A percentile compares a stretch with the other conserved stretches of the same genome.
phyloP scores from a whole-genome alignment of 2,113 vertebrate genomes.

The Chaenogobius annularis region DNA sequence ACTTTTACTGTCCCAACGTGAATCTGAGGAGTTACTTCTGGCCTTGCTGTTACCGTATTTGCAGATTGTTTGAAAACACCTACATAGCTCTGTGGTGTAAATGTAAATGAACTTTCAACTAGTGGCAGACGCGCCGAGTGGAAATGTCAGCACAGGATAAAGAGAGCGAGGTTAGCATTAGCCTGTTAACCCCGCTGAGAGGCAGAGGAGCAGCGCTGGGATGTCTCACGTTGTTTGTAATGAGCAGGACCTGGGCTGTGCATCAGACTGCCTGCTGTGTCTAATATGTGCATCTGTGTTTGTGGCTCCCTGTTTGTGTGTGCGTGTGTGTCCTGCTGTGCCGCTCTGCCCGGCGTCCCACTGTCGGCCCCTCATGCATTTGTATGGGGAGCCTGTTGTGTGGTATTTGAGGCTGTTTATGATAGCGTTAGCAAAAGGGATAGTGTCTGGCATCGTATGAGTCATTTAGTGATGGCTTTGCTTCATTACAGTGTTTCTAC shows the following conservation, averaged over 20 bases:
- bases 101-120: constrained; percentile 8
- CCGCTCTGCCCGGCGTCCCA: constrained; percentile 27
- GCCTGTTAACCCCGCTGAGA: constrained; percentile 39
- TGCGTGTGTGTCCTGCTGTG: constrained; percentile 18
- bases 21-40: background rate
- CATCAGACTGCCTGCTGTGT: constrained; percentile 33
- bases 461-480: background rate
- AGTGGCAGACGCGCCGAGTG: constrained; percentile 16
- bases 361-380: constrained; percentile 11
- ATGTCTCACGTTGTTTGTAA: constrained; percentile 40
- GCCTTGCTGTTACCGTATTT: background rate
- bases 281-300: constrained; percentile 12
- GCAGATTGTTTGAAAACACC: background rate
- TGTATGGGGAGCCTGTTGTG: constrained; percentile 17
- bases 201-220: constrained; percentile 29
- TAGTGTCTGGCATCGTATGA: constrained; percentile 10
- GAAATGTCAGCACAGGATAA: constrained; percentile 22
- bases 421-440: constrained; percentile 47
- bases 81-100: background rate
- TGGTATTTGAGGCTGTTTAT: constrained; percentile 19
- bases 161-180: constrained; percentile 33
- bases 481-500: background rate
- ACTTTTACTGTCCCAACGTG: background rate
- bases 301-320: background rate
- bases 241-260: constrained; percentile 34